Conservation (phyloP, 2,797 vertebrate genomes). For the Sarcophilus harrisii region DNA sequence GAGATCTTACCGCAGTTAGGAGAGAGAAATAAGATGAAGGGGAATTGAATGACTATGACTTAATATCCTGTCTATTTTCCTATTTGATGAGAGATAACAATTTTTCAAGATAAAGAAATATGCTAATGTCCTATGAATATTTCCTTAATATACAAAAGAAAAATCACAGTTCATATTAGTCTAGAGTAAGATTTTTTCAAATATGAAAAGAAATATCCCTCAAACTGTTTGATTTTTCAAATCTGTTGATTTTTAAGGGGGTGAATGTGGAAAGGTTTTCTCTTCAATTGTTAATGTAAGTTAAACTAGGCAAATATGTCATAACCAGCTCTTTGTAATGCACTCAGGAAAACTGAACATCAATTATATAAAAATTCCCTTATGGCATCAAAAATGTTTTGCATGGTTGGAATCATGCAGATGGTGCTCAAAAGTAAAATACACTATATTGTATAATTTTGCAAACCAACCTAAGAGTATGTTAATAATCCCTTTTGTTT, state of each 20-base stretch:
- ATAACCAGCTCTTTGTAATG: slow-evolving; percentile 70
- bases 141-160: neutral
- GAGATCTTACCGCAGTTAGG: neutral
- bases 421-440: slow-evolving; percentile 76
- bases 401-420: slow-evolving; percentile 84
- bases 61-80: neutral
- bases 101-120: neutral
- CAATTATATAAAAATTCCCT: slow-evolving; percentile 79
- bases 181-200: neutral
- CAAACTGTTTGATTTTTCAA: neutral
- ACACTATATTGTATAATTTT: slow-evolving; percentile 76
- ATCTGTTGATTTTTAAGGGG: neutral
- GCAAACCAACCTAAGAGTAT: slow-evolving; percentile 69
- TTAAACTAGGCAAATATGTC: slow-evolving; percentile 68
- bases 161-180: neutral
- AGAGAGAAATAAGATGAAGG: neutral
- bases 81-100: neutral
- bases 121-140: neutral
- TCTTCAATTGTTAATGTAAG: slow-evolving; percentile 57
- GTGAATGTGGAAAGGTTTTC: neutral
- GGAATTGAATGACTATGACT: neutral
- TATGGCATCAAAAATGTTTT: slow-evolving; percentile 80
- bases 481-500: slow-evolving; percentile 60
- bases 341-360: slow-evolving; percentile 74
- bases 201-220: neutral